Evolutionary conservation across 2,113 vertebrate genomes (phyloP).

Genomic region (Oxyura jamaicensis): DNA sequence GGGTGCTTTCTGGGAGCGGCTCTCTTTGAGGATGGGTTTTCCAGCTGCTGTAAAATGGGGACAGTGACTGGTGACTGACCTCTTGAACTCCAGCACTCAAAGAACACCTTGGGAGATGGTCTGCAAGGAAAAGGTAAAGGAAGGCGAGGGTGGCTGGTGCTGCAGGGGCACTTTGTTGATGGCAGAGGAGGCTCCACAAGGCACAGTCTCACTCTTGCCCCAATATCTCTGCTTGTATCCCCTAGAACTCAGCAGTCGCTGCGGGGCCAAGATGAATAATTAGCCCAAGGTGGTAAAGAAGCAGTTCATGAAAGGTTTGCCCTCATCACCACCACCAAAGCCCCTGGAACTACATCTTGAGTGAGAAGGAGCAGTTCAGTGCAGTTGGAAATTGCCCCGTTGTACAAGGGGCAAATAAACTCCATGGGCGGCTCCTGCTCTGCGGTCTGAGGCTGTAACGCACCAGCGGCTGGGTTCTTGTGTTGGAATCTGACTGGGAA

Average conservation of each 20-base stretch:
- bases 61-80: not conserved
- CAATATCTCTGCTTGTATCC: not conserved
- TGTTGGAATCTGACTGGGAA: not conserved
- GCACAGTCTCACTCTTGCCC: not conserved
- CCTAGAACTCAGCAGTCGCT: not conserved
- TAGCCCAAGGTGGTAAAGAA: not conserved
- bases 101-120: not conserved
- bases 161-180: not conserved
- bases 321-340: not conserved
- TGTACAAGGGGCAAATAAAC: not conserved
- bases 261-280: not conserved
- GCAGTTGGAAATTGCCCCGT: not conserved
- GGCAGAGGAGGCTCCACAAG: not conserved
- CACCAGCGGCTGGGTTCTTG: rapidly evolving
- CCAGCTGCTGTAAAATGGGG: not conserved
- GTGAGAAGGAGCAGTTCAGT: not conserved
- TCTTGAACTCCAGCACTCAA: not conserved
- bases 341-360: not conserved
- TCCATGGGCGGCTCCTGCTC: not conserved
- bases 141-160: not conserved
- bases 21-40: not conserved
- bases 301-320: not conserved
- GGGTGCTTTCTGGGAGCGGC: not conserved
- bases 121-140: not conserved
- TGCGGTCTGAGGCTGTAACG: not conserved